Conservation (phyloP, 2,888 invertebrate genomes). For the Drosophila mimetica region DNA sequence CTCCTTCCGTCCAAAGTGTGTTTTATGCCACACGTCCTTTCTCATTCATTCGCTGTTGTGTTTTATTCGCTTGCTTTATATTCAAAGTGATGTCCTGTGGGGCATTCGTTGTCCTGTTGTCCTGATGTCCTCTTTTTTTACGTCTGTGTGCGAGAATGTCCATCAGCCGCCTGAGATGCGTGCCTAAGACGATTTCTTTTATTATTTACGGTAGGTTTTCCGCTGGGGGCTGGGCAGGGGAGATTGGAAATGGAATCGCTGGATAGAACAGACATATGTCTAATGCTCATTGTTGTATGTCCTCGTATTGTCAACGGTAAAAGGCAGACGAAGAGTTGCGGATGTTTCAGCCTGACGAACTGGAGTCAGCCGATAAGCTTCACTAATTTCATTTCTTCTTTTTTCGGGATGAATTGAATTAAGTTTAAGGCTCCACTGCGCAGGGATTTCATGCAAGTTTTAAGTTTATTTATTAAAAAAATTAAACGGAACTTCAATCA, state of each 20-base stretch:
- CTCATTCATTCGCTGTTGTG: constrained; percentile 56
- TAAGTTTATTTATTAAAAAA: too few relatives aligned
- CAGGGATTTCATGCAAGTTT: too few relatives aligned
- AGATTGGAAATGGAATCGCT: constrained; percentile 61
- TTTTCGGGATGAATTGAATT: background rate
- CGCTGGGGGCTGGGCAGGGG: constrained; percentile 7
- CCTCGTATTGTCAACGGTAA: constrained; percentile 57
- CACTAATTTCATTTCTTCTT: constrained; percentile 37
- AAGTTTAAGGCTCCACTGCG: background rate
- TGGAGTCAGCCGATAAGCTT: constrained; percentile 48
- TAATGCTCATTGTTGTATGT: constrained; percentile 66
- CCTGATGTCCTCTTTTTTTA: constrained; percentile 41
- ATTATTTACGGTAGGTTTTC: constrained; percentile 70
- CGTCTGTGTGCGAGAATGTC: constrained; percentile 48
- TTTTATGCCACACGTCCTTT: constrained; percentile 74
- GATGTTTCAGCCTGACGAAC: constrained; percentile 55
- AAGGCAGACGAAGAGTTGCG: constrained; percentile 59
- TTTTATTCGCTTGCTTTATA: constrained; percentile 79
- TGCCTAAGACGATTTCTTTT: constrained; percentile 81
- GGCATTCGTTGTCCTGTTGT: constrained; percentile 38
- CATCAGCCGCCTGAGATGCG: constrained; percentile 74
- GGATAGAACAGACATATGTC: constrained; percentile 64
- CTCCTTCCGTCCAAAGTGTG: constrained; percentile 57
- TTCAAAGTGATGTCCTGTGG: constrained; percentile 80
- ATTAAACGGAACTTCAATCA: too few relatives aligned